Evolutionary conservation across 1,140 invertebrate species (phyloP).

Genomic region (Diachasma alloeum): DNA sequence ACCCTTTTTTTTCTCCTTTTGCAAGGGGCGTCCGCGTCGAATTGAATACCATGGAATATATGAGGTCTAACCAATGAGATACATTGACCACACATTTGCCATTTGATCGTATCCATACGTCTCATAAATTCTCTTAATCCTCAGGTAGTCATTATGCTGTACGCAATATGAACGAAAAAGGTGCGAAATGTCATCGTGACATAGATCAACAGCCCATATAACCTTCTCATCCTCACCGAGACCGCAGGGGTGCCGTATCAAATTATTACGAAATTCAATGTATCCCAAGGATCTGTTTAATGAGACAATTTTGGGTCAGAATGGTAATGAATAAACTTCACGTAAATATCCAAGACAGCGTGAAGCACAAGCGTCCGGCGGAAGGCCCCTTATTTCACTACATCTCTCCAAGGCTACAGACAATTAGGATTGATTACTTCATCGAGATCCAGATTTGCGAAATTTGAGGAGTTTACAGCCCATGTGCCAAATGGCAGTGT

Average conservation of each 20-base stretch:
- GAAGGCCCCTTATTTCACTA: constrained; percentile 21
- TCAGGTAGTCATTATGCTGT: background rate
- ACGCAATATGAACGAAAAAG: constrained; percentile 2
- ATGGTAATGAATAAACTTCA: background rate
- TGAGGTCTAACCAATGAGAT: background rate
- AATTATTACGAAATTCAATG: background rate
- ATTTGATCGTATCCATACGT: background rate
- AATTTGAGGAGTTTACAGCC: constrained; percentile 8
- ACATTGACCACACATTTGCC: background rate
- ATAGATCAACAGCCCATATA: background rate
- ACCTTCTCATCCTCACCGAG: background rate
- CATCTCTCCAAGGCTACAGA: constrained; percentile 14
- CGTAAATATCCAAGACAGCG: background rate
- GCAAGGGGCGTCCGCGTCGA: background rate
- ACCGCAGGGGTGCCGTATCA: background rate
- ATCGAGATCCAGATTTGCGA: constrained; percentile 29
- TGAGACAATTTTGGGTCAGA: background rate
- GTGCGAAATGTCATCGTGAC: constrained; percentile 1
- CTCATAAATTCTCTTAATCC: background rate
- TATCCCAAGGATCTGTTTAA: background rate
- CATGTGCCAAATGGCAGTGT: constrained; percentile 1
- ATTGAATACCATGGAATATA: background rate
- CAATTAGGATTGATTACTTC: constrained; percentile 29
- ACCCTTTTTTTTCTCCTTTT: background rate
- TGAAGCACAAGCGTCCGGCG: constrained; percentile 21